phyloP scores from a whole-genome alignment of 2,888 invertebrate species.

The Drosophila kokeensis region DNA sequence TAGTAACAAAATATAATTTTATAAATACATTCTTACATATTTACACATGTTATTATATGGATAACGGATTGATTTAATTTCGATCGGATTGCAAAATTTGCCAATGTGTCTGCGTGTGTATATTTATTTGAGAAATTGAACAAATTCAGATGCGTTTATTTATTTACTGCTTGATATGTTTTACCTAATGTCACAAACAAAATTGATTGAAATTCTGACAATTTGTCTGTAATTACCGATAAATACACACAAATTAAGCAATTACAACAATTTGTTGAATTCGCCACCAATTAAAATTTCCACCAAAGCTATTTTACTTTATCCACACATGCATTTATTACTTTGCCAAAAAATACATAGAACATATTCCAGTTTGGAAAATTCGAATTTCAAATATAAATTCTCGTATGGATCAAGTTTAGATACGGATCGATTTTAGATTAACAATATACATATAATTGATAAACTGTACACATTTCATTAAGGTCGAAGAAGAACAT shows the following conservation, averaged over 20 bases:
- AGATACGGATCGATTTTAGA: too few relatives aligned
- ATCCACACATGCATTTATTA: not conserved
- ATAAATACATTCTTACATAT: not conserved
- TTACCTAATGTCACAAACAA: not conserved
- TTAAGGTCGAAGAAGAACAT: too few relatives aligned
- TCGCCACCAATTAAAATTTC: not conserved
- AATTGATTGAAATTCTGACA: not conserved
- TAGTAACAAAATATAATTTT: not conserved
- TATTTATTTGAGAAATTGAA: conserved; percentile 2
- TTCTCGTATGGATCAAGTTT: too few relatives aligned
- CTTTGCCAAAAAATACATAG: not conserved
- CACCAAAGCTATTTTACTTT: not conserved
- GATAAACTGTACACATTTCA: too few relatives aligned
- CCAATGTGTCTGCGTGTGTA: not conserved
- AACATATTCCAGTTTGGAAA: not conserved
- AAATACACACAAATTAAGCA: not conserved
- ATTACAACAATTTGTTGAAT: not conserved
- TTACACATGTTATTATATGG: not conserved
- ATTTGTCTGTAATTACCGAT: not conserved
- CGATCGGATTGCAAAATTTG: not conserved
- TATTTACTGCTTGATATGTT: not conserved
- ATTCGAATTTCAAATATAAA: too few relatives aligned
- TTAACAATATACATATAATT: too few relatives aligned
- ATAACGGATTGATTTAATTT: not conserved
- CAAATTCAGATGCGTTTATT: not conserved